A percentile compares a stretch with the other conserved stretches of the same genome.
phyloP scores from a whole-genome alignment of 2,113 vertebrate genomes.

The Cyanistes caeruleus region DNA sequence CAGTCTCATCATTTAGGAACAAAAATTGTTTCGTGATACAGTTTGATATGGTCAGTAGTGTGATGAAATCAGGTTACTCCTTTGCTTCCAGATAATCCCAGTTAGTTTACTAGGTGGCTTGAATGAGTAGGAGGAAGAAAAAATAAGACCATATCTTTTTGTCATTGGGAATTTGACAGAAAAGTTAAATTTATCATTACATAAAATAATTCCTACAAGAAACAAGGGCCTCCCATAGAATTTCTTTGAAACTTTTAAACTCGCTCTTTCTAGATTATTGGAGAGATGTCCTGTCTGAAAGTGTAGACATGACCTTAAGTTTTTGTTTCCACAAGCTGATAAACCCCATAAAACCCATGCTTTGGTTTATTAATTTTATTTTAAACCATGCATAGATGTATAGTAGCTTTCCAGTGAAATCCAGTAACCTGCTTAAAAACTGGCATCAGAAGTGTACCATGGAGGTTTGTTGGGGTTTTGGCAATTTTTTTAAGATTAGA shows the following conservation, averaged over 20 bases:
- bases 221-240: background rate
- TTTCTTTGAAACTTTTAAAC: background rate
- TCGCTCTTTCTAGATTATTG: background rate
- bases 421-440: background rate
- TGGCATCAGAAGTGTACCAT: background rate
- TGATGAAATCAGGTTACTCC: background rate
- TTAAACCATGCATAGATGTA: background rate
- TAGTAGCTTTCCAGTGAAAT: background rate
- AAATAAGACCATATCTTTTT: background rate
- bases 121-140: background rate
- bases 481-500: background rate
- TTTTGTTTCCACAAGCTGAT: background rate
- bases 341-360: background rate
- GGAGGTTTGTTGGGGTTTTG: accelerated
- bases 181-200: background rate
- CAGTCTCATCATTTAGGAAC: accelerated
- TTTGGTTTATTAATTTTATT: background rate
- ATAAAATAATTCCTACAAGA: background rate
- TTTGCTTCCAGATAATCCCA: background rate
- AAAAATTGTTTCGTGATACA: background rate
- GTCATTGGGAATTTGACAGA: background rate
- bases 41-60: background rate
- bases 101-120: background rate
- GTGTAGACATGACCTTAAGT: background rate
- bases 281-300: background rate